Evolutionary conservation across 2,113 vertebrate genomes (phyloP).

Genomic region (Typhlomys cinereus): DNA sequence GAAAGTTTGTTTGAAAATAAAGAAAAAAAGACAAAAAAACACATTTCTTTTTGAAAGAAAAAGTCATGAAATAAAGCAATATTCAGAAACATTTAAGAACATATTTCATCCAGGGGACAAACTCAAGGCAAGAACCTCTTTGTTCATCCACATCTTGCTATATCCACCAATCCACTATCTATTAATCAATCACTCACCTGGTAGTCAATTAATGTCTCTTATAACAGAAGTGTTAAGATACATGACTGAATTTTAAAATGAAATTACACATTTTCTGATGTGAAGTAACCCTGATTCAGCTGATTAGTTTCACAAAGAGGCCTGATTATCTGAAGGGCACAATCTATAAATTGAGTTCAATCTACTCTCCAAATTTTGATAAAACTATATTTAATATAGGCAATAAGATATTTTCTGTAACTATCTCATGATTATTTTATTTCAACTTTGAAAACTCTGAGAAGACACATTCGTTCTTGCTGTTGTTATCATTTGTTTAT

Average conservation of each 20-base stretch:
- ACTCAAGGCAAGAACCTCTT: neutral
- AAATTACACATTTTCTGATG: conserved; percentile 50
- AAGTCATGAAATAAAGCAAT: too few relatives aligned
- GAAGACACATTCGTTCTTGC: neutral
- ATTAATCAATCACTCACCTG: neutral
- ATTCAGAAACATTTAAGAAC: neutral
- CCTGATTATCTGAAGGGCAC: conserved; percentile 53
- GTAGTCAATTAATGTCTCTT: neutral
- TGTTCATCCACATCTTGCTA: neutral
- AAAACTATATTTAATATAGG: conserved; percentile 53
- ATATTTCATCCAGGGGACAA: neutral
- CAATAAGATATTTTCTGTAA: neutral
- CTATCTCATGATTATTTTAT: conserved; percentile 35
- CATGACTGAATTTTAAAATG: conserved; percentile 33
- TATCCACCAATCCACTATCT: neutral
- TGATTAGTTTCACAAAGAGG: conserved; percentile 61
- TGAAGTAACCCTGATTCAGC: conserved; percentile 45
- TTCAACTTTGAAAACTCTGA: conserved; percentile 37
- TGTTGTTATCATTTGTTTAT: too few relatives aligned
- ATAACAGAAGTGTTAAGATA: conserved; percentile 1
- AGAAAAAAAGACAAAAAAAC: neutral
- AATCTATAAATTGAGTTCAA: conserved; percentile 34
- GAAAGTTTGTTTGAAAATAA: neutral
- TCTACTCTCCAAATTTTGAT: conserved; percentile 13
- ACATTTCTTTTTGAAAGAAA: too few relatives aligned